Conservation (phyloP, 1,140 invertebrate genomes). For the Oryctes rhinoceros region DNA sequence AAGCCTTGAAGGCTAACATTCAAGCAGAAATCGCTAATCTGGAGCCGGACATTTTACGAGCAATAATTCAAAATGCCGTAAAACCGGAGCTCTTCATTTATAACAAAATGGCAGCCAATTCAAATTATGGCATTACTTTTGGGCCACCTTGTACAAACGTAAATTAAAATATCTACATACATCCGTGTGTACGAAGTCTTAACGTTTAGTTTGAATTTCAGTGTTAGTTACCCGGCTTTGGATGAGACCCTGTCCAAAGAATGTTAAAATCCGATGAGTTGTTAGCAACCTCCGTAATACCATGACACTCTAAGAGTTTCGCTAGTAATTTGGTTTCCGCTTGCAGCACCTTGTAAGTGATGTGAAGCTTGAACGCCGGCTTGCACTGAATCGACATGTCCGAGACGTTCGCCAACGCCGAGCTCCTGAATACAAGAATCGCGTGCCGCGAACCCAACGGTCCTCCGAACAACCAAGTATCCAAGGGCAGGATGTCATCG, state of each 20-base stretch:
- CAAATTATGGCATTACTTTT: no score
- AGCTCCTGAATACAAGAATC: constrained; percentile 67
- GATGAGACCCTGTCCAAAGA: constrained; percentile 90
- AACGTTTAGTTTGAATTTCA: constrained; percentile 12
- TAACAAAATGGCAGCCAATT: no score
- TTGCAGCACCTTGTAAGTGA: constrained; percentile 82
- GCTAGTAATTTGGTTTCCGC: constrained; percentile 81
- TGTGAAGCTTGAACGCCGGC: constrained; percentile 77
- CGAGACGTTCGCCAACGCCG: constrained; percentile 63
- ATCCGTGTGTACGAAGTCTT: neutral
- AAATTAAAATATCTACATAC: no score
- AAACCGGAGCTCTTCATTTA: no score
- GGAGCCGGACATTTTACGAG: no score
- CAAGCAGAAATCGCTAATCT: no score
- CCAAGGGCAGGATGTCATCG: constrained; percentile 25
- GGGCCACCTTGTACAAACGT: no score
- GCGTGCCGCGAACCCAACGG: constrained; percentile 64
- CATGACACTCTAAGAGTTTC: constrained; percentile 77
- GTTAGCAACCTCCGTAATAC: constrained; percentile 70
- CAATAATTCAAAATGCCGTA: no score
- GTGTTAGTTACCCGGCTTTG: constrained; percentile 76
- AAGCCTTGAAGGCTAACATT: no score
- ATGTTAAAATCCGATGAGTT: constrained; percentile 83
- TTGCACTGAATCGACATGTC: constrained; percentile 59
- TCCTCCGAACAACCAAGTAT: constrained; percentile 65